phyloP scores from a whole-genome alignment of 2,113 vertebrate genomes.

The Smithornis capensis region DNA sequence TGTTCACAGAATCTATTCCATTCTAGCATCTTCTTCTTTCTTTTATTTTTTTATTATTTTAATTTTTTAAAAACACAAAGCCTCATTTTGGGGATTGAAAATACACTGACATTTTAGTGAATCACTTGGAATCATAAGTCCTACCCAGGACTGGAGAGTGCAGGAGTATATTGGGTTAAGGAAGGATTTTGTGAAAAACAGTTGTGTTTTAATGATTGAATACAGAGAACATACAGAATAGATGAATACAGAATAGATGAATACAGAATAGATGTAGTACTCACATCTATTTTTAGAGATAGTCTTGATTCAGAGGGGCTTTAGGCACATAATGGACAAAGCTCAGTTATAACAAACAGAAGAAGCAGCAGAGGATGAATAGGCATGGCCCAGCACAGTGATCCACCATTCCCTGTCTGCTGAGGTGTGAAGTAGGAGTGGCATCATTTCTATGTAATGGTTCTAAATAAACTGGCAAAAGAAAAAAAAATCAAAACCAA shows the following conservation, averaged over 20 bases:
- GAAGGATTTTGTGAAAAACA: background rate
- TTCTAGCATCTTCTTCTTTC: background rate
- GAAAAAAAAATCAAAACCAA: background rate
- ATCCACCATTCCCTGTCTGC: background rate
- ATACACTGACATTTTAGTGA: background rate
- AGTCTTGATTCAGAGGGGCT: background rate
- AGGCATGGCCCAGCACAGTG: rapidly evolving
- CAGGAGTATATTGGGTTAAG: background rate
- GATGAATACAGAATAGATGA: no score
- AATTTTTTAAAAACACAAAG: background rate
- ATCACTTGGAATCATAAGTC: background rate
- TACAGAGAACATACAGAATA: no score
- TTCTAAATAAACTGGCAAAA: background rate
- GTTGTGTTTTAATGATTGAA: background rate
- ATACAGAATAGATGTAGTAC: no score
- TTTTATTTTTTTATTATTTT: background rate
- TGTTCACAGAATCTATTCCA: background rate
- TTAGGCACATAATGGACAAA: background rate
- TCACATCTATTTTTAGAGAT: background rate
- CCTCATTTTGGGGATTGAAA: background rate
- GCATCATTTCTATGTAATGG: background rate
- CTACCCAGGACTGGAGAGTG: background rate
- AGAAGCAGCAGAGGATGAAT: background rate
- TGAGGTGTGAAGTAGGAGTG: background rate
- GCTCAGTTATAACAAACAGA: background rate